These are phyloP conservation scores for Naso thynnoides DNA, from an alignment of 2,797 vertebrate species.

Conservation along the genomic window DNA sequence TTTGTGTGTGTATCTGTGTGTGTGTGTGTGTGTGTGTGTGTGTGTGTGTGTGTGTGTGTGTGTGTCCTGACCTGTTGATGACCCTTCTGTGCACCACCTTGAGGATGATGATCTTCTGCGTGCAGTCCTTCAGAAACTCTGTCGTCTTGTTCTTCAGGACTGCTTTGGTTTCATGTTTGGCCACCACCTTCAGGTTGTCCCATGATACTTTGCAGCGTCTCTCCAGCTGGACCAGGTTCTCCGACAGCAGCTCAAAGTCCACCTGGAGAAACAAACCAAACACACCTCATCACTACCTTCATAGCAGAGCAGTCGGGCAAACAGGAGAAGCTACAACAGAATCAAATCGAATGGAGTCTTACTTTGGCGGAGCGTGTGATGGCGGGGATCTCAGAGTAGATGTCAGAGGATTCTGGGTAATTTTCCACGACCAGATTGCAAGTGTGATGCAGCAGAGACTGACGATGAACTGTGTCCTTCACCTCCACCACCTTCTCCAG, in stretches of 20 bases:
- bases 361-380: constrained; percentile 93
- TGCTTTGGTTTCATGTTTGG: constrained; percentile 97
- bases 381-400: constrained; percentile 97
- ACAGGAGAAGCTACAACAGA: too few relatives aligned
- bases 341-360: too few relatives aligned
- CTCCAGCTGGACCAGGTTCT: constrained; percentile 96
- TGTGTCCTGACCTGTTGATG: constrained; percentile 77
- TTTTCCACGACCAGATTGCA: constrained; percentile 96
- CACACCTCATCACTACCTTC: neutral
- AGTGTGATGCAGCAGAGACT: constrained; percentile 95
- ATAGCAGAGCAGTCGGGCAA: too few relatives aligned
- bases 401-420: constrained; percentile 96
- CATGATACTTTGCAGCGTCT: constrained; percentile 97
- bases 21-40: neutral
- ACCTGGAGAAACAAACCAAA: constrained; percentile 82
- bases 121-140: constrained; percentile 96
- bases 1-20: neutral
- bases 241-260: constrained; percentile 98
- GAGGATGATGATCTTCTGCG: constrained; percentile 96
- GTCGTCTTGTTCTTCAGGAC: constrained; percentile 96
- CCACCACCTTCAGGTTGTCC: constrained; percentile 98
- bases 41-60: neutral
- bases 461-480: constrained; percentile 98
- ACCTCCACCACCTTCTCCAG: constrained; percentile 99
- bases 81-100: constrained; percentile 97